Evolutionary conservation across 2,797 vertebrate species (phyloP).

Genomic region (Semaprochilodus insignis): DNA sequence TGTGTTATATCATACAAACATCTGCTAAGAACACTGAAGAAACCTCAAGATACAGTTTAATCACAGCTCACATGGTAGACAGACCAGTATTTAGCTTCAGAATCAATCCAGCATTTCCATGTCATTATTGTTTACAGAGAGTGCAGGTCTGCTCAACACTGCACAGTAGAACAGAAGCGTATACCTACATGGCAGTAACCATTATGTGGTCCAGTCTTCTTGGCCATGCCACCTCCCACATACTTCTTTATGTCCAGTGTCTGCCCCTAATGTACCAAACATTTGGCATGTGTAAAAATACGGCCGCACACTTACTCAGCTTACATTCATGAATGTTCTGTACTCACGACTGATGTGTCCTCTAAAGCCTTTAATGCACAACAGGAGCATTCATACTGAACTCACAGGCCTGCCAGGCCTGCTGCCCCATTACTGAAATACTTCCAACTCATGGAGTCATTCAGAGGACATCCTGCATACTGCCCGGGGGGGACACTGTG

Average conservation of each 20-base stretch:
- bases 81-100: not conserved
- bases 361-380: not conserved
- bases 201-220: not conserved
- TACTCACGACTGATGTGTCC: not conserved
- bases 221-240: not conserved
- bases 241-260: not conserved
- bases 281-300: constrained; percentile 25
- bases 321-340: constrained; percentile 27
- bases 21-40: not conserved
- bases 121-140: not conserved
- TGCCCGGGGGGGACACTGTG: no score
- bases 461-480: not conserved
- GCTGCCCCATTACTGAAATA: not conserved
- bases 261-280: constrained; percentile 11
- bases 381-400: not conserved
- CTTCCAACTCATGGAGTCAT: constrained; percentile 14
- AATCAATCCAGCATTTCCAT: not conserved
- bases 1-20: not conserved
- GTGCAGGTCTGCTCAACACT: not conserved
- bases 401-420: not conserved
- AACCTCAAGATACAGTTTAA: not conserved
- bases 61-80: not conserved
- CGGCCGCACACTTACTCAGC: constrained; percentile 23
- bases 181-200: not conserved
- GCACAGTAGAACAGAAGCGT: not conserved